A percentile compares a stretch with the other conserved stretches of the same genome.
Conservation (phyloP, 2,113 vertebrate species). For the Xyrauchen texanus region DNA sequence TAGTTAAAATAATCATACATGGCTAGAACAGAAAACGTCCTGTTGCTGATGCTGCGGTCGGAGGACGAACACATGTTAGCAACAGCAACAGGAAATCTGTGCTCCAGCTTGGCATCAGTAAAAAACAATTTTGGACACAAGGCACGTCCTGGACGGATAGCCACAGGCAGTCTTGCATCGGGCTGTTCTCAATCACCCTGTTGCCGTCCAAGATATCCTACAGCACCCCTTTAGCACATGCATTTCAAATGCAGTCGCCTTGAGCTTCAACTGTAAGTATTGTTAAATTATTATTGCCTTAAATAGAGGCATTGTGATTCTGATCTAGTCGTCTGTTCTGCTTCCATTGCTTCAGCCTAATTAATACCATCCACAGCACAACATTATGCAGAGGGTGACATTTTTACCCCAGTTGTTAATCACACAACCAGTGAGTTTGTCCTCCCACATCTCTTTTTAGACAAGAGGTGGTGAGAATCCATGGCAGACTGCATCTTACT, state of each 20-base stretch:
- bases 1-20: too few relatives aligned
- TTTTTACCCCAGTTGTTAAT: slow-evolving; percentile 45
- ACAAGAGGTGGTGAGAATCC: slow-evolving; percentile 33
- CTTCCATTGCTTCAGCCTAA: slow-evolving; percentile 58
- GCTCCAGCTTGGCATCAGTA: background rate
- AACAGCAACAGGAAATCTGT: slow-evolving; percentile 10
- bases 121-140: slow-evolving; percentile 37
- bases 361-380: slow-evolving; percentile 52
- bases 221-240: slow-evolving; percentile 31
- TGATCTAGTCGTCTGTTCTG: slow-evolving; percentile 42
- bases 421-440: slow-evolving; percentile 47
- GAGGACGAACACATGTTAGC: slow-evolving; percentile 3
- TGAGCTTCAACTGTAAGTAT: slow-evolving; percentile 29
- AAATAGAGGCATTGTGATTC: slow-evolving; percentile 50
- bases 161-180: slow-evolving; percentile 44
- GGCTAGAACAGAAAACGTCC: background rate
- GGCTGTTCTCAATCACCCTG: slow-evolving; percentile 51
- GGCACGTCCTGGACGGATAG: slow-evolving; percentile 64
- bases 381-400: slow-evolving; percentile 43
- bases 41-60: slow-evolving; percentile 28
- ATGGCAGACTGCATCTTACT: slow-evolving; percentile 3
- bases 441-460: slow-evolving; percentile 58
- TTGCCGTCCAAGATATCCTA: slow-evolving; percentile 67
- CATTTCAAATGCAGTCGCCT: slow-evolving; percentile 30
- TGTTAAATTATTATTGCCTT: slow-evolving; percentile 10